These are phyloP conservation scores for Rhinoptilus africanus DNA, from an alignment of 2,113 vertebrate genomes.

Conservation along the genomic window DNA sequence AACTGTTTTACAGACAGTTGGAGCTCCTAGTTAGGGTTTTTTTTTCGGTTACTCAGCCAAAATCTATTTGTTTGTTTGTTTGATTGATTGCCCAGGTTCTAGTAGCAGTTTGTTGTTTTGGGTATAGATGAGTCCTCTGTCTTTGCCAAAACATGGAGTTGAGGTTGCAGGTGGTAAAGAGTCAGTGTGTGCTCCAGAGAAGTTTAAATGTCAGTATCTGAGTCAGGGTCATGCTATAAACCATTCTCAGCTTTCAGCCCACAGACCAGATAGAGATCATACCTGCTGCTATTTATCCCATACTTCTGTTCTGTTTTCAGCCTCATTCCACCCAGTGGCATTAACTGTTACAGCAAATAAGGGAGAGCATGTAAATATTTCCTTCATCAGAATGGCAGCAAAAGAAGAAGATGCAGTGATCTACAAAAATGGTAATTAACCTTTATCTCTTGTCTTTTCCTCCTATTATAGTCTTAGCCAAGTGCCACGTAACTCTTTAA, in stretches of 20 bases:
- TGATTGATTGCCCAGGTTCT: not conserved
- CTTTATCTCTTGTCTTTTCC: not conserved
- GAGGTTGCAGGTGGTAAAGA: not conserved
- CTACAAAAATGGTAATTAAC: constrained; percentile 80
- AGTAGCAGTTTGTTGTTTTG: not conserved
- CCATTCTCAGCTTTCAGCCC: not conserved
- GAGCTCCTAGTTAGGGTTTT: not conserved
- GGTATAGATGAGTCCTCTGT: not conserved
- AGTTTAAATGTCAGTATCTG: not conserved
- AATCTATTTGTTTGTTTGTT: not conserved
- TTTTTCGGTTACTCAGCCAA: not conserved
- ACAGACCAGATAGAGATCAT: not conserved
- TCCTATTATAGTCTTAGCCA: not conserved
- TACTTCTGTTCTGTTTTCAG: constrained; percentile 63
- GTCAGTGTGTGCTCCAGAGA: not conserved
- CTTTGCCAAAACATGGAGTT: not conserved
- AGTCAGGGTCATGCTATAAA: not conserved
- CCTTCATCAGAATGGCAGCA: constrained; percentile 75
- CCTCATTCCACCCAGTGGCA: constrained; percentile 80
- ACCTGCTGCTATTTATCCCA: not conserved
- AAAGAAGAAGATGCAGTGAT: constrained; percentile 85
- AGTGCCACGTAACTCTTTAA: not conserved
- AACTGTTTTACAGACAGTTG: not conserved
- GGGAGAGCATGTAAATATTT: constrained; percentile 81
- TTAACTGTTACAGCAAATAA: constrained; percentile 85